These are phyloP conservation scores for Siphlonurus alternatus DNA, from an alignment of 2,888 invertebrate genomes.

Conservation along the genomic window DNA sequence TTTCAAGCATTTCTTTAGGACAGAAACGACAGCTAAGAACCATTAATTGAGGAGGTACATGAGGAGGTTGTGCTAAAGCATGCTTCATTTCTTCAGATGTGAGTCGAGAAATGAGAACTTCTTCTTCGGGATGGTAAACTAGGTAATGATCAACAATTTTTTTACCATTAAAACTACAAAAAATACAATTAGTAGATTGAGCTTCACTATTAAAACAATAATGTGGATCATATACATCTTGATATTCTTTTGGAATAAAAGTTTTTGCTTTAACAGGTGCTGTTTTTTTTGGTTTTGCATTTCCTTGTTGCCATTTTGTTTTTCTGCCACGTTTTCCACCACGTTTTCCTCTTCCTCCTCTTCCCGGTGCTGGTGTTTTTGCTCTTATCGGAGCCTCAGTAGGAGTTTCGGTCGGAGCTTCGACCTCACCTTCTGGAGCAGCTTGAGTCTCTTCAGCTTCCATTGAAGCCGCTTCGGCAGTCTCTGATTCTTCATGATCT, in stretches of 20 bases:
- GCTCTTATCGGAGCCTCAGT: neutral
- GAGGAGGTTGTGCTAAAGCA: neutral
- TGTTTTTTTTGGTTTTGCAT: too few relatives aligned
- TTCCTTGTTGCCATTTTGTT: neutral
- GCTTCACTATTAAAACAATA: neutral
- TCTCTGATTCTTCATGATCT: too few relatives aligned
- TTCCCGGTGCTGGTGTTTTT: neutral
- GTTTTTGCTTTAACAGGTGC: neutral
- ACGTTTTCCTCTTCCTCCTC: neutral
- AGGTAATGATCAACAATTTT: slow-evolving; percentile 50
- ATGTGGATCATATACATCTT: neutral
- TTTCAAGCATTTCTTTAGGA: slow-evolving; percentile 13
- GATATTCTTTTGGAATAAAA: neutral
- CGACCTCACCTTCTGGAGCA: neutral
- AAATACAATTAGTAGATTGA: slow-evolving; percentile 31
- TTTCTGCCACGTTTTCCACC: too few relatives aligned
- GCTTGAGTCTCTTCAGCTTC: neutral
- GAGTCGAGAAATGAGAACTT: slow-evolving; percentile 45
- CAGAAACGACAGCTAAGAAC: slow-evolving; percentile 24
- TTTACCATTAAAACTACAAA: slow-evolving; percentile 39
- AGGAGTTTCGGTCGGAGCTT: neutral
- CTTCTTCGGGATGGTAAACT: slow-evolving; percentile 41
- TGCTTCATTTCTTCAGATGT: slow-evolving; percentile 27
- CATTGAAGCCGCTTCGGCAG: too few relatives aligned
- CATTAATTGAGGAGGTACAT: neutral